A percentile compares a stretch with the other conserved stretches of the same genome.
Evolutionary conservation across 2,888 invertebrate species (phyloP).

Genomic region (Omphaloscelis lunosa): DNA sequence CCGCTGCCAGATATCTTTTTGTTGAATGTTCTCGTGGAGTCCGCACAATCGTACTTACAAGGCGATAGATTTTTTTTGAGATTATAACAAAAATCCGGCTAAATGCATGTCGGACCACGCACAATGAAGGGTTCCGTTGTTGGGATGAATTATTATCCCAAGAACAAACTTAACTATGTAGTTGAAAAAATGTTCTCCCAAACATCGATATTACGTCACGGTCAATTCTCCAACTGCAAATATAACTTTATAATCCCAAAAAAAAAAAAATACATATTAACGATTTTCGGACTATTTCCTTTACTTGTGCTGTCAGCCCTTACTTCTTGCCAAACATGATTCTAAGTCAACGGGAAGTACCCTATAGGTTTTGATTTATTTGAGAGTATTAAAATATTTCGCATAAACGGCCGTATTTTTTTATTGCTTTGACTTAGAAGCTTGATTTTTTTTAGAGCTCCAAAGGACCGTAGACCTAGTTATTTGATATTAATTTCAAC

Average conservation of each 20-base stretch:
- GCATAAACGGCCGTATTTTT: background rate
- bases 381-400: background rate
- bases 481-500: background rate
- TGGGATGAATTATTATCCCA: background rate
- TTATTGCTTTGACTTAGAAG: background rate
- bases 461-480: no score
- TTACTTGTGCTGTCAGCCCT: background rate
- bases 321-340: background rate
- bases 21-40: background rate
- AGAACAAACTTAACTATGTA: background rate
- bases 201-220: background rate
- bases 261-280: background rate
- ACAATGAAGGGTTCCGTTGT: background rate
- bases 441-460: background rate
- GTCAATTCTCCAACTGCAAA: background rate
- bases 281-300: background rate
- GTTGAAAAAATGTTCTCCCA: background rate
- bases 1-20: slow-evolving; percentile 91
- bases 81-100: background rate
- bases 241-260: background rate
- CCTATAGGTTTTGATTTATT: background rate
- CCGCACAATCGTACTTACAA: background rate
- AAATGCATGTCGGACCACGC: background rate
- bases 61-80: background rate
- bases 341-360: background rate